A percentile compares a stretch with the other conserved stretches of the same genome.
phyloP scores from a whole-genome alignment of 2,888 invertebrate species.

The Cataglyphis livida region DNA sequence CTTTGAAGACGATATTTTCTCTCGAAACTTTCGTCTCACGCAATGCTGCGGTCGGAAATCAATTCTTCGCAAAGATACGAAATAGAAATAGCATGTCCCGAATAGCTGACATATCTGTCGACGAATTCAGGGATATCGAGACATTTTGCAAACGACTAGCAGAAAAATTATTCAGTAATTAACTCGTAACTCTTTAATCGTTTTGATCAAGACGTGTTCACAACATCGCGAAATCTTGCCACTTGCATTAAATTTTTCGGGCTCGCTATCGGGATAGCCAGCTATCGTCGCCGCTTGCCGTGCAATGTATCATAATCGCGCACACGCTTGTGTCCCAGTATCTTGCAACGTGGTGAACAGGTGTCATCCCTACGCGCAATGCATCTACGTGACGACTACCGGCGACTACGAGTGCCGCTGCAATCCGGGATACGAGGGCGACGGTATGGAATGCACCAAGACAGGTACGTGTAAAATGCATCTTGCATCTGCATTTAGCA shows the following conservation, averaged over 20 bases:
- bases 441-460: slow-evolving; percentile 91
- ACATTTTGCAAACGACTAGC: neutral
- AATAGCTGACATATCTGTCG: neutral
- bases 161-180: neutral
- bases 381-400: slow-evolving; percentile 88
- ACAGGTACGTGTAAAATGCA: slow-evolving; percentile 82
- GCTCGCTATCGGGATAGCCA: slow-evolving; percentile 6
- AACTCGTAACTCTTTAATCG: slow-evolving; percentile 8
- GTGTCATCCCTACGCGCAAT: slow-evolving; percentile 94
- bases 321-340: slow-evolving; percentile 86
- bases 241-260: slow-evolving; percentile 6
- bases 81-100: neutral
- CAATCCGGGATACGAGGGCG: slow-evolving; percentile 93
- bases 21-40: slow-evolving; percentile 24
- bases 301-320: slow-evolving; percentile 65
- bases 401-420: slow-evolving; percentile 91
- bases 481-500: slow-evolving; percentile 41
- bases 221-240: slow-evolving; percentile 1
- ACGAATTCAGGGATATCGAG: neutral
- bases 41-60: neutral
- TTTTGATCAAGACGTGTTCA: neutral
- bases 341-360: slow-evolving; percentile 91
- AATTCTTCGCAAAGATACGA: neutral
- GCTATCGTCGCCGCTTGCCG: slow-evolving; percentile 14
- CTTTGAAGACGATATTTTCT: slow-evolving; percentile 29